Evolutionary conservation across 2,797 vertebrate genomes (phyloP).

Genomic region (Lateolabrax maculatus): DNA sequence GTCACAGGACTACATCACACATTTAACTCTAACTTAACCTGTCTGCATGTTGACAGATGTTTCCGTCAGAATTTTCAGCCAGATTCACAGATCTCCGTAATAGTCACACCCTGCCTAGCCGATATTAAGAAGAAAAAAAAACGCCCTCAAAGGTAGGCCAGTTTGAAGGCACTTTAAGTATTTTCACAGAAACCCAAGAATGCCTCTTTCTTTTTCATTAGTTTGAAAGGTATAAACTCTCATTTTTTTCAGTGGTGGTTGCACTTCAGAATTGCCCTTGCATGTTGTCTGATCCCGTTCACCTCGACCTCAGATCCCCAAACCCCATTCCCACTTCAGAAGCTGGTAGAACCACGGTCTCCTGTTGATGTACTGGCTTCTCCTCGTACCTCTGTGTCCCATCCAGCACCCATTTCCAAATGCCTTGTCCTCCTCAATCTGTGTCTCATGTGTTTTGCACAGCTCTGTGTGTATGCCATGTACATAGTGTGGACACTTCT

Average conservation of each 20-base stretch:
- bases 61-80: conserved; percentile 89
- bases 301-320: conserved; percentile 63
- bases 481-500: conserved; percentile 78
- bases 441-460: conserved; percentile 81
- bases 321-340: conserved; percentile 58
- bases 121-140: conserved; percentile 91
- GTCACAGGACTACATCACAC: conserved; percentile 65
- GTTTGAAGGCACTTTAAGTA: conserved; percentile 85
- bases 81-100: conserved; percentile 87
- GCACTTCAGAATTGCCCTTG: conserved; percentile 86
- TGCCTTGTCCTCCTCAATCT: conserved; percentile 72
- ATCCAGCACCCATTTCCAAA: conserved; percentile 82
- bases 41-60: conserved; percentile 92
- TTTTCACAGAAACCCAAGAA: conserved; percentile 86
- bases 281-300: conserved; percentile 85
- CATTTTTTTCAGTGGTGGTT: conserved; percentile 85
- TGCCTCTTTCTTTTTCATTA: conserved; percentile 87
- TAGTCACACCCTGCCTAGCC: conserved; percentile 88
- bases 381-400: conserved; percentile 81
- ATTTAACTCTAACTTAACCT: conserved; percentile 87
- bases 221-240: conserved; percentile 82
- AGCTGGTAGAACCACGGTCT: conserved; percentile 78
- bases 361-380: conserved; percentile 81
- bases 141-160: conserved; percentile 88
- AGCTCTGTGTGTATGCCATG: conserved; percentile 82